These are phyloP conservation scores for Panopea generosa DNA, from an alignment of 2,888 invertebrate species.

Conservation along the genomic window DNA sequence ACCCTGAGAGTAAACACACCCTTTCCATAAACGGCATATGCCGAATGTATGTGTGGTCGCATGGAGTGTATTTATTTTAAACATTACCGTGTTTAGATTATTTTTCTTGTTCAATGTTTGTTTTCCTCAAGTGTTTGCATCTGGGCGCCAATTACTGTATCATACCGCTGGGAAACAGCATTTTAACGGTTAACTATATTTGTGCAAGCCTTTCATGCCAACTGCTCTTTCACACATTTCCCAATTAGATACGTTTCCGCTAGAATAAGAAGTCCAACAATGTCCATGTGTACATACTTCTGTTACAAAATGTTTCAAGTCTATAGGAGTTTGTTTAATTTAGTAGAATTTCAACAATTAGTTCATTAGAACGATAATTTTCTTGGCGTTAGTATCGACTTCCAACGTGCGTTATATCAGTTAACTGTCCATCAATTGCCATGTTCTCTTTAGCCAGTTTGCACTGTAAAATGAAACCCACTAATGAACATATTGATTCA, in stretches of 20 bases:
- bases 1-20: too few species aligned
- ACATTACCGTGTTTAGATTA: conserved; percentile 53
- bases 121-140: conserved; percentile 29
- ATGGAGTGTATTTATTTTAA: conserved; percentile 39
- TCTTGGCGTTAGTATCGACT: too few species aligned
- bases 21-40: too few species aligned
- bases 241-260: conserved; percentile 37
- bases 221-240: conserved; percentile 51
- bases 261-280: conserved; percentile 12
- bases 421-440: too few species aligned
- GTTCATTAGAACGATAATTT: too few species aligned
- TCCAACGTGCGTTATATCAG: too few species aligned
- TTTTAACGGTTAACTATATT: conserved; percentile 26
- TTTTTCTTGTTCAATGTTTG: conserved; percentile 25
- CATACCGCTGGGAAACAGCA: conserved; percentile 31
- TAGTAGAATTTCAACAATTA: too few species aligned
- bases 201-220: conserved; percentile 21
- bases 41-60: conserved; percentile 29
- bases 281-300: neutral
- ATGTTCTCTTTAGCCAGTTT: too few species aligned
- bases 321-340: neutral
- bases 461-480: too few species aligned
- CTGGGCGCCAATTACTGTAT: conserved; percentile 46
- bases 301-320: neutral
- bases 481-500: too few species aligned